Evolutionary conservation across 2,888 invertebrate species (phyloP), one percentile per base, ranked within the genome.

Genomic region (Helleia helle): DNA sequence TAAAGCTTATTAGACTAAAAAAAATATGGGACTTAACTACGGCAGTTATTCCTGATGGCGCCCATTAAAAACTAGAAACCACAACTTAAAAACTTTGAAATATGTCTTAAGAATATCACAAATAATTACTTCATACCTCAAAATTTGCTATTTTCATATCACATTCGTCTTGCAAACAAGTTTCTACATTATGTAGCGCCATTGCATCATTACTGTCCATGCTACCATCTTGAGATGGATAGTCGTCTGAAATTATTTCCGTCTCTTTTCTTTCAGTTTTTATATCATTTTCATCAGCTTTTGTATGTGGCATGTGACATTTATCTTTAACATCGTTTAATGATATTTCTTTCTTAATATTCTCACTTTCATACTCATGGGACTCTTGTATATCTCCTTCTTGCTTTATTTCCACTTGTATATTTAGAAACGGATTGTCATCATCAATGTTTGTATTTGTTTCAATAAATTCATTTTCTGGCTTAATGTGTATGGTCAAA

Each of bases 151-250:
- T 48, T 48, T 79, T 76, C 1, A 74, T 54, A 41, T 56, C 58
- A 9, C 65, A 44, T 11, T 69, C 65, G 36, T 79, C 79, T 28
- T 68, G 69, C 36, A 83, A 48, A 49, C 80, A 81, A 0, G 75
- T 64, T 41, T 83, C 81, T 0, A 81, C 81, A 42, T 72, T 74
- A 8, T 66, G 68, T 15, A 83, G 49, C 0, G 75, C 81, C 0
- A 58, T 52, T 0, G 71, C 73, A 2, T 80, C 77, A 46, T 65
- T 65, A 42, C 80, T 81, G 17, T 79, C 76, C 54, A 75, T 67
- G 42, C 75, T 80, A 2, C 77, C 76, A 46, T 72, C 73, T 48
- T 69, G 69, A 40, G 56, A 63, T 0, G 72, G 68, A 52, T 67
- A 75, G 40, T 72, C 71, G 56, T 69, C 71, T 0, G 66, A 55